Percentiles rank a stretch among this genome's conserved stretches.
These are phyloP conservation scores for Copidosoma floridanum DNA, from an alignment of 1,140 invertebrate genomes.

Conservation along the genomic window DNA sequence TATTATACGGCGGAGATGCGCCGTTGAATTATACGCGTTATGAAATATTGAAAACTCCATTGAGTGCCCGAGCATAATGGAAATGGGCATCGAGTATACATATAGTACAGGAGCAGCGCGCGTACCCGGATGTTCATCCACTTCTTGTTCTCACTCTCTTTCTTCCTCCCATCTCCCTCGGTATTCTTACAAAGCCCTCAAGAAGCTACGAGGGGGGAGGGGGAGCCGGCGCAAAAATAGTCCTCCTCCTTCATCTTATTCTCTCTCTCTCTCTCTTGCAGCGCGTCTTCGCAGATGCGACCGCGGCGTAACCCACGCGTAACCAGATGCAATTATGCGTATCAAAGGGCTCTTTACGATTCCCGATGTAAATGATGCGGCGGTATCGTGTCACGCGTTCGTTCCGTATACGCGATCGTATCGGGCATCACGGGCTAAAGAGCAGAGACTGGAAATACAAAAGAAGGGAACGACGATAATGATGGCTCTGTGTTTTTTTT, in stretches of 20 bases:
- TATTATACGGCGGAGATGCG: too few species aligned
- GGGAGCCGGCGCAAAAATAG: too few species aligned
- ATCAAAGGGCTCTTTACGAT: constrained; percentile 32
- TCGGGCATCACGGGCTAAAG: too few species aligned
- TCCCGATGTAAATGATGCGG: constrained; percentile 27
- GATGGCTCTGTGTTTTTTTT: too few species aligned
- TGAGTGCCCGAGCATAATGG: constrained; percentile 12
- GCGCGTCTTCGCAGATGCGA: constrained; percentile 4
- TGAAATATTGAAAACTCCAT: constrained; percentile 25
- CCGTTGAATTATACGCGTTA: constrained; percentile 15
- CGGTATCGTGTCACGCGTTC: too few species aligned
- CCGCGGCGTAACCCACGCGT: constrained; percentile 32
- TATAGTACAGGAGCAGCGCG: not conserved
- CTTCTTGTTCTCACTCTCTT: constrained; percentile 3
- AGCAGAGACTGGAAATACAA: too few species aligned
- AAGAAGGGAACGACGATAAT: too few species aligned
- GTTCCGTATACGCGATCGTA: too few species aligned
- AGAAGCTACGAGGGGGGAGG: too few species aligned
- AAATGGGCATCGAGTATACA: not conserved
- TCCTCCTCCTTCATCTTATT: not conserved
- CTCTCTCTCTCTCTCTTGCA: not conserved
- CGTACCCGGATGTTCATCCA: constrained; percentile 8
- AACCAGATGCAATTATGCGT: constrained; percentile 35
- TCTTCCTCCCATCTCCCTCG: not conserved
- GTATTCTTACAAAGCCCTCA: too few species aligned